A percentile compares a stretch with the other conserved stretches of the same genome.
Evolutionary conservation across 2,888 invertebrate species (phyloP).

Genomic region (Troides oblongomaculatus): DNA sequence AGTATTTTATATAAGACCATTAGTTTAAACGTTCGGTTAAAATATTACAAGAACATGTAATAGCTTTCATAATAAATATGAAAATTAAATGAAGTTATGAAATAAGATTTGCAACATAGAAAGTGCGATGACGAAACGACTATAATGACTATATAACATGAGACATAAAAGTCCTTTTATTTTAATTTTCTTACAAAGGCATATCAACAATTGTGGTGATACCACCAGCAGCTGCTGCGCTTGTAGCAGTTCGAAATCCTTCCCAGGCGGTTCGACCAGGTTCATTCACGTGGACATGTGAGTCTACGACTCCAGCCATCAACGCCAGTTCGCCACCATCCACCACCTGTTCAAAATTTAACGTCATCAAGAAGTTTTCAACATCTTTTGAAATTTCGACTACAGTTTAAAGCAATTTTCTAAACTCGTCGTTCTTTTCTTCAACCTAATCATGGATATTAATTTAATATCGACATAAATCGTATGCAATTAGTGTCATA

Average conservation of each 20-base stretch:
- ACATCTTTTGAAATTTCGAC: not conserved
- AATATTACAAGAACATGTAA: too few species aligned
- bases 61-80: too few species aligned
- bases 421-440: too few species aligned
- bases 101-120: not conserved
- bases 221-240: slow-evolving; percentile 86
- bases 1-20: too few species aligned
- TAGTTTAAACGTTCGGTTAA: too few species aligned
- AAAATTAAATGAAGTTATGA: not conserved
- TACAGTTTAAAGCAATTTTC: not conserved
- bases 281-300: slow-evolving; percentile 86
- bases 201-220: slow-evolving; percentile 86
- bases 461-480: too few species aligned
- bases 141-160: not conserved
- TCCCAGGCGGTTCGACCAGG: slow-evolving; percentile 87
- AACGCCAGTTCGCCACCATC: slow-evolving; percentile 59
- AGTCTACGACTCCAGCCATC: slow-evolving; percentile 85
- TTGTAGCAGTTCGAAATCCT: slow-evolving; percentile 85
- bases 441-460: too few species aligned
- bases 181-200: slow-evolving; percentile 79
- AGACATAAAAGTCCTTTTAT: not conserved
- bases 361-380: not conserved
- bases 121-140: not conserved
- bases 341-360: slow-evolving; percentile 42
- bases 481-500: too few species aligned